Conservation (phyloP, 2,797 vertebrate genomes). For the Xenopus petersii region DNA sequence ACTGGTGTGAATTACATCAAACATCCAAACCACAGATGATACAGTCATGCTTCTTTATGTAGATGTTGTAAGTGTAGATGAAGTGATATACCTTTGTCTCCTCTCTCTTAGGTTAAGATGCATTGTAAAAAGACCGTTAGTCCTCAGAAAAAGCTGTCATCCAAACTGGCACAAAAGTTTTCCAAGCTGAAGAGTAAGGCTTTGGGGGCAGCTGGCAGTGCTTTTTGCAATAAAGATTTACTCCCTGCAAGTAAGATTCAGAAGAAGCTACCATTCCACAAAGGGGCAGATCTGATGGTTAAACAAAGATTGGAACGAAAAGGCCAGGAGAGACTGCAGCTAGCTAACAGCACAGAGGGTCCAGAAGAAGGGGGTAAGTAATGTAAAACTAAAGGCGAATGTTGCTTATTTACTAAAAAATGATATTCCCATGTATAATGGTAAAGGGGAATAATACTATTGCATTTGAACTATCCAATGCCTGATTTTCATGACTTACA, state of each 20-base stretch:
- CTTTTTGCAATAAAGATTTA: slow-evolving; percentile 71
- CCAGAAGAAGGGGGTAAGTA: slow-evolving; percentile 26
- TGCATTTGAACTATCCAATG: no score
- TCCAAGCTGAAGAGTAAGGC: slow-evolving; percentile 77
- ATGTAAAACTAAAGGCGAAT: slow-evolving; percentile 22
- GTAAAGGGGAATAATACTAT: background rate
- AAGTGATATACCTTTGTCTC: slow-evolving; percentile 37
- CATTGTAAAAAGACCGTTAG: slow-evolving; percentile 74
- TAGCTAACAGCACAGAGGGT: slow-evolving; percentile 6
- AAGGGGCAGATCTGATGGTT: slow-evolving; percentile 55
- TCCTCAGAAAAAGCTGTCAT: slow-evolving; percentile 66
- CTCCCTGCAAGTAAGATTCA: slow-evolving; percentile 59
- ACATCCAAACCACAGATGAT: no score
- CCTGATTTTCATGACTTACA: no score
- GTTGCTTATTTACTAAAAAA: background rate
- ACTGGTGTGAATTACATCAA: no score
- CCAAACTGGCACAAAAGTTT: slow-evolving; percentile 71
- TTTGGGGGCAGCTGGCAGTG: slow-evolving; percentile 61
- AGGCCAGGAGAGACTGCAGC: slow-evolving; percentile 46
- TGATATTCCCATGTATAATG: background rate
- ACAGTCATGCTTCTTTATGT: no score
- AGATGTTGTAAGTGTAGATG: no score
- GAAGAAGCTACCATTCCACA: slow-evolving; percentile 69
- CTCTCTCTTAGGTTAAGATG: slow-evolving; percentile 72
- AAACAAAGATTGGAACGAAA: slow-evolving; percentile 57